Evolutionary conservation across 2,888 invertebrate genomes (phyloP), one percentile per base, ranked within the genome.

Genomic region (Kryphioiulus occultus): DNA sequence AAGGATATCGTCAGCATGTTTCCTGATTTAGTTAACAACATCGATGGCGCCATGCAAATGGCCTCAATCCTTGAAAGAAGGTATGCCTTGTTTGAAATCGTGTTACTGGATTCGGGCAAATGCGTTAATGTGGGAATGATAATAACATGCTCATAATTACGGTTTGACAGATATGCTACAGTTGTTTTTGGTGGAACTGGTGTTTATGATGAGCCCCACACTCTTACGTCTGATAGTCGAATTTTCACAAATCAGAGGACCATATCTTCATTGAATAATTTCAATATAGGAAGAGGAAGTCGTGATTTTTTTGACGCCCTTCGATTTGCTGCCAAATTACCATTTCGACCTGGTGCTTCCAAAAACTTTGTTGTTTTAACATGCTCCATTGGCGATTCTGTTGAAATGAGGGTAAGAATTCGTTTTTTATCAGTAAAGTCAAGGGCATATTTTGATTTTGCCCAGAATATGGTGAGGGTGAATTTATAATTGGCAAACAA

Each of bases 261-360:
- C 85, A 91, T 93, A 3, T 92, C 94, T 39, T 95, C 95, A 90
- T 47, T 87, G 30, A 95, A 96, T 90, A 94, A 94, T 89, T 94
- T 94, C 88, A 94, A 96, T 35, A 30, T 89, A 93, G 93, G 93
- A 86, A 91, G 93, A 90, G 94, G 94, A 53, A 94, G 92, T 90
- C 92, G 93, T 82, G 96, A 96, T 91, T 94, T 96, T 90, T 96
- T 96, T 91, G 94, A 94, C 47, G 97, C 96, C 12, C 93, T 97
- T 19, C 94, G 94, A 85, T 95, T 94, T 91, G 95, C 96, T 22
- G 94, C 95, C 0, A 93, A 93, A 88, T 92, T 97, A 85, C 94
- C 95, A 88, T 97, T 96, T 93, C 94, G 97, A 47, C 94, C 96
- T 0, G 98, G 96, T 0, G 96, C 95, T 35, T 95, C 97, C 0